A percentile compares a stretch with the other conserved stretches of the same genome.
These are phyloP conservation scores for Pandemis heparana DNA, from an alignment of 2,888 invertebrate genomes.

Conservation along the genomic window DNA sequence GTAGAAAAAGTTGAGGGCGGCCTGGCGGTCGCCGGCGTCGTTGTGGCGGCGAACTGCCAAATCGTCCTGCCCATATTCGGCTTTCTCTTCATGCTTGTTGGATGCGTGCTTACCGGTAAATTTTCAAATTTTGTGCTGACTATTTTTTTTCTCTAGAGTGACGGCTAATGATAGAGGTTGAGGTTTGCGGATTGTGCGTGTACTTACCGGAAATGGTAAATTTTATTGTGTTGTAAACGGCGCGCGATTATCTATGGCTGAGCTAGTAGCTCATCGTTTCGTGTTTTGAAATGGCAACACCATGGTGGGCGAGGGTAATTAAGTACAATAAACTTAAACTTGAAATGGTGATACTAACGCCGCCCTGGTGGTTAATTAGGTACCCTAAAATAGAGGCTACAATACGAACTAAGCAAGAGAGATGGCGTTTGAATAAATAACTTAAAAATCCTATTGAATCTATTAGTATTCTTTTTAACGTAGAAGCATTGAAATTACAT, in stretches of 20 bases:
- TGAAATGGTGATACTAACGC: neutral
- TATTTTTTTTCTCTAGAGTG: neutral
- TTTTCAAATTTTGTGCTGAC: neutral
- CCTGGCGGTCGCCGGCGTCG: conserved; percentile 91
- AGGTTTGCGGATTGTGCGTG: neutral
- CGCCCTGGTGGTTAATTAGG: neutral
- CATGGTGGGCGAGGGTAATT: too few species aligned
- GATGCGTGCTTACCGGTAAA: conserved; percentile 89
- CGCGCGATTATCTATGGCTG: conserved; percentile 5
- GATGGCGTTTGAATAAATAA: too few species aligned
- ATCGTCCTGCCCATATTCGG: conserved; percentile 92
- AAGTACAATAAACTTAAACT: too few species aligned
- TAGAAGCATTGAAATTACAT: neutral
- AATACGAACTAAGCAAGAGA: too few species aligned
- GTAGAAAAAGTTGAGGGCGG: conserved; percentile 92
- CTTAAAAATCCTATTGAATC: too few species aligned
- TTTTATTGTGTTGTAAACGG: conserved; percentile 9
- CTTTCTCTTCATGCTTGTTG: conserved; percentile 90
- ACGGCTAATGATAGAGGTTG: neutral
- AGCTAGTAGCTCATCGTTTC: conserved; percentile 13
- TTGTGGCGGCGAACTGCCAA: conserved; percentile 92
- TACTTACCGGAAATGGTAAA: conserved; percentile 84
- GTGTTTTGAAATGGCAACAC: conserved; percentile 6
- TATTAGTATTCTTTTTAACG: too few species aligned
- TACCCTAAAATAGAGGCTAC: too few species aligned